Conservation (phyloP, 2,888 invertebrate genomes). For the Philonicus albiceps region DNA sequence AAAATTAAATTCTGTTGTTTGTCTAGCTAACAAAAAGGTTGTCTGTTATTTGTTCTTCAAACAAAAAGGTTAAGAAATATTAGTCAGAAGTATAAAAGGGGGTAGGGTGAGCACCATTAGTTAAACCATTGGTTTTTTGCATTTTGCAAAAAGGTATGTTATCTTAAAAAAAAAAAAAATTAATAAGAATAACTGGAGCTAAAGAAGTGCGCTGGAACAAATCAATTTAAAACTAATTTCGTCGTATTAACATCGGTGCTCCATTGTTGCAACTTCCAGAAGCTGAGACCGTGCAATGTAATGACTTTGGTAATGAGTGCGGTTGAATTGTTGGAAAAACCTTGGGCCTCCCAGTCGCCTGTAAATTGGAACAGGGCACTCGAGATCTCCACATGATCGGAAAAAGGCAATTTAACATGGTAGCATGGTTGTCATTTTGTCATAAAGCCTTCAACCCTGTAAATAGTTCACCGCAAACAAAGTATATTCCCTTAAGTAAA, state of each 20-base stretch:
- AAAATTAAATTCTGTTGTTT: neutral
- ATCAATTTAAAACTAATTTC: neutral
- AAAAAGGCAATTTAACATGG: neutral
- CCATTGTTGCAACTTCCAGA: neutral
- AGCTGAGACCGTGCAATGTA: neutral
- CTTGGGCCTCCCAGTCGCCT: neutral
- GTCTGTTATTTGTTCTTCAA: neutral
- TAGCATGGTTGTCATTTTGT: neutral
- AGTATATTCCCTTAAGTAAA: neutral
- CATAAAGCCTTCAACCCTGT: neutral
- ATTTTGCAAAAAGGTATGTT: neutral
- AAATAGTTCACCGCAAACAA: neutral
- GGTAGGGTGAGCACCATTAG: neutral
- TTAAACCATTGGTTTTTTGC: neutral
- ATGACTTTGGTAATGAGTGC: neutral
- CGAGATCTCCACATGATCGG: neutral
- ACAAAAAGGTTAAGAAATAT: neutral
- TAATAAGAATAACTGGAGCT: neutral
- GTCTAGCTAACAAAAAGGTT: neutral
- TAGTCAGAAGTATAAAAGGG: neutral
- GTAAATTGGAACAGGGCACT: neutral
- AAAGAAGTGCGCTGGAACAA: neutral
- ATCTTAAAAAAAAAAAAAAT: neutral
- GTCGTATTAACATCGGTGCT: neutral
- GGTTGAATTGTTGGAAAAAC: neutral